Conservation (phyloP, 2,797 vertebrate species). For the Brotula barbata region DNA sequence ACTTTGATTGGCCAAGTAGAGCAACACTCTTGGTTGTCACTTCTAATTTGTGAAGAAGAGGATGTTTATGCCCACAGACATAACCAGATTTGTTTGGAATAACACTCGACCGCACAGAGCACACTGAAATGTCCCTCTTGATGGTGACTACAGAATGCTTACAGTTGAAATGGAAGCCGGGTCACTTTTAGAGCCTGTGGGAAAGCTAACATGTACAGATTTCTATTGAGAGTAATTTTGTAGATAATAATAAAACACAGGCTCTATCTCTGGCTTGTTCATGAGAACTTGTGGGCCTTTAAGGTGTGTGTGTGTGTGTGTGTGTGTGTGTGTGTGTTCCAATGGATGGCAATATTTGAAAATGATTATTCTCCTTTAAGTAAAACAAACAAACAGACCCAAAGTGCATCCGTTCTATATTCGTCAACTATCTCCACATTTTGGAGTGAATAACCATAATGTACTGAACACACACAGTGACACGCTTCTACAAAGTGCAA, state of each 20-base stretch:
- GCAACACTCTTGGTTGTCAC: slow-evolving; percentile 68
- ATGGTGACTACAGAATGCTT: slow-evolving; percentile 38
- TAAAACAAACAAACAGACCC: not conserved
- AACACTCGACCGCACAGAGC: slow-evolving; percentile 53
- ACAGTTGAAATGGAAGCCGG: slow-evolving; percentile 31
- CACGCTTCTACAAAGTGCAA: slow-evolving; percentile 54
- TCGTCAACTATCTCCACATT: slow-evolving; percentile 1
- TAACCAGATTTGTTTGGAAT: slow-evolving; percentile 69
- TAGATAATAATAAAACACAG: not conserved
- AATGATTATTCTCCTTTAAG: not conserved
- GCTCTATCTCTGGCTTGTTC: not conserved
- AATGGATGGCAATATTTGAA: not conserved
- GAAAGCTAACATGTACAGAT: not conserved
- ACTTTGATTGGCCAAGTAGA: slow-evolving; percentile 71
- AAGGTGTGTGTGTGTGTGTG: not conserved
- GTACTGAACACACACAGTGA: slow-evolving; percentile 33
- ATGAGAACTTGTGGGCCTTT: too few relatives aligned
- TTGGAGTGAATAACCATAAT: slow-evolving; percentile 22
- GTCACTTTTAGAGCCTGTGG: not conserved
- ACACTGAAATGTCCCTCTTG: slow-evolving; percentile 41
- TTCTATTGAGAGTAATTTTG: not conserved
- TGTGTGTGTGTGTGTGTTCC: not conserved
- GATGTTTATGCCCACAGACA: slow-evolving; percentile 66
- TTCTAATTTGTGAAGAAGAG: slow-evolving; percentile 62
- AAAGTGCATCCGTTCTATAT: not conserved